phyloP scores from a whole-genome alignment of 2,113 vertebrate genomes.

The Neolamprologus caudopunctatus region DNA sequence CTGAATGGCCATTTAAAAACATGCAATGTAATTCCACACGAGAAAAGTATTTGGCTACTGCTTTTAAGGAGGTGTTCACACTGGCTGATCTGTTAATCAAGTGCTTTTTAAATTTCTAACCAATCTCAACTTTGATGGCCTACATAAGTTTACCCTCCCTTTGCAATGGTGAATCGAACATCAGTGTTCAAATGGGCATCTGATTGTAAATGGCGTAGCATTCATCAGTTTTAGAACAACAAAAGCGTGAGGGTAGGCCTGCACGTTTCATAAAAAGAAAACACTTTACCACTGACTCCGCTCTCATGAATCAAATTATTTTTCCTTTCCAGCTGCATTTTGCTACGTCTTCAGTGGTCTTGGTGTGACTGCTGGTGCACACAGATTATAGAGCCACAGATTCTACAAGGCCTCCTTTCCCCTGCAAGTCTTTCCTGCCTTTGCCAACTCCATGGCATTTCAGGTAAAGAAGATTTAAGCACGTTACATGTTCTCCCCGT shows the following conservation, averaged over 20 bases:
- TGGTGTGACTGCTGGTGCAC: constrained; percentile 85
- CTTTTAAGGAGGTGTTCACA: not conserved
- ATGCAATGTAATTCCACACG: not conserved
- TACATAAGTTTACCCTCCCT: constrained; percentile 35
- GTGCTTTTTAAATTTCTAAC: constrained; percentile 13
- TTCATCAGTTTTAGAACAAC: not conserved
- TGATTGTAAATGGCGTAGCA: no score
- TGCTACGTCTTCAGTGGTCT: constrained; percentile 75
- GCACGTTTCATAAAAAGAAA: not conserved
- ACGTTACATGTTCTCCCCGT: not conserved
- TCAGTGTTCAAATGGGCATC: not conserved
- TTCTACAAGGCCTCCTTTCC: constrained; percentile 84
- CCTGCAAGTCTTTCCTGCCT: constrained; percentile 77
- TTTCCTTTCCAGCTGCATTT: constrained; percentile 47
- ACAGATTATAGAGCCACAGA: constrained; percentile 92
- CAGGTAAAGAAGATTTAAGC: constrained; percentile 73
- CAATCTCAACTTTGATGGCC: constrained; percentile 45
- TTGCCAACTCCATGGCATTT: constrained; percentile 84
- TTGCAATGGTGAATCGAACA: constrained; percentile 51
- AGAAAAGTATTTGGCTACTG: not conserved
- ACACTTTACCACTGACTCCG: constrained; percentile 12
- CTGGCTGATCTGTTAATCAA: not conserved
- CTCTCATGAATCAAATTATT: not conserved
- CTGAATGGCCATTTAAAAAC: not conserved
- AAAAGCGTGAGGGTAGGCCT: constrained; percentile 26